These are phyloP conservation scores for Eolophus roseicapilla DNA, from an alignment of 2,113 vertebrate genomes.

Conservation along the genomic window DNA sequence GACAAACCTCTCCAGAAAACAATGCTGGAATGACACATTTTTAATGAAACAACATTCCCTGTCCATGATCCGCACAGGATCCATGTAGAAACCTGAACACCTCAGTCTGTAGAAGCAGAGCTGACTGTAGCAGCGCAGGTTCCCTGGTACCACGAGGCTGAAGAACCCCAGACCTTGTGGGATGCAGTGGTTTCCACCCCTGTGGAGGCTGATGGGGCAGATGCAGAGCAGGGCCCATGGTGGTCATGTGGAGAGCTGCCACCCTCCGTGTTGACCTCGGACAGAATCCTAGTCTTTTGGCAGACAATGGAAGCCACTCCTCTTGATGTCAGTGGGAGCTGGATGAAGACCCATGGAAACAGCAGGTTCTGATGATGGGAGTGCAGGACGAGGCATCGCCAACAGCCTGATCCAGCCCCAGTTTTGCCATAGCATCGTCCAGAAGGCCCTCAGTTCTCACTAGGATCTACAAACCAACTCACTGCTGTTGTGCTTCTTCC, in stretches of 20 bases:
- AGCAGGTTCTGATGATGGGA: not conserved
- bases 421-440: fast-evolving
- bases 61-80: not conserved
- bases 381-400: fast-evolving
- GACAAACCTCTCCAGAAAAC: not conserved
- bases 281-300: not conserved
- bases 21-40: not conserved
- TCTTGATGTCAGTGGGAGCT: not conserved
- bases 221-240: not conserved
- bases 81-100: not conserved
- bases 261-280: fast-evolving
- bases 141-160: not conserved
- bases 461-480: not conserved
- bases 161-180: not conserved
- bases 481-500: not conserved
- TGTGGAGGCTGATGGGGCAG: fast-evolving
- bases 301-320: not conserved
- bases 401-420: not conserved
- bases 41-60: not conserved
- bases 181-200: not conserved
- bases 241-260: not conserved
- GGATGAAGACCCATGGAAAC: not conserved
- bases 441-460: not conserved
- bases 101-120: not conserved
- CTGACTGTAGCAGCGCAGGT: not conserved